Evolutionary conservation across 2,797 vertebrate genomes (phyloP).

Genomic region (Microchirus variegatus): DNA sequence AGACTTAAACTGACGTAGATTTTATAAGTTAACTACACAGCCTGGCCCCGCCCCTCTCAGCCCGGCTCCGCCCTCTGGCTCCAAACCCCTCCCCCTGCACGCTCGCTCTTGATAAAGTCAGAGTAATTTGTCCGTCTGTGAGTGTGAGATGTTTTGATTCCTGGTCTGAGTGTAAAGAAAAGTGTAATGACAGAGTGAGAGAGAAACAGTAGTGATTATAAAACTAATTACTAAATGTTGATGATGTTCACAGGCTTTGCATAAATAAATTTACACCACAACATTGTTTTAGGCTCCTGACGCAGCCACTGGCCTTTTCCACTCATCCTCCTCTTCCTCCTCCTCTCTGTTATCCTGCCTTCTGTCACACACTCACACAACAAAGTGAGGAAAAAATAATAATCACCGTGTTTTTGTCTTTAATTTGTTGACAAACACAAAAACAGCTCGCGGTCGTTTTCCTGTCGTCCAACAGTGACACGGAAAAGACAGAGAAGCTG

Average conservation of each 20-base stretch:
- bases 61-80: conserved; percentile 21
- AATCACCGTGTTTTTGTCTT: conserved; percentile 73
- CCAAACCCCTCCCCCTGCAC: too few species aligned
- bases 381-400: conserved; percentile 52
- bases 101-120: conserved; percentile 39
- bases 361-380: conserved; percentile 45
- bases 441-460: conserved; percentile 72
- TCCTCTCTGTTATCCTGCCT: conserved; percentile 36
- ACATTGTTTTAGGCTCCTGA: conserved; percentile 94
- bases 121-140: conserved; percentile 96
- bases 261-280: conserved; percentile 99
- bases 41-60: too few species aligned
- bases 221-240: conserved; percentile 99
- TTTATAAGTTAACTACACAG: too few species aligned
- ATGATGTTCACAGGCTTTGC: conserved; percentile 99
- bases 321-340: conserved; percentile 26
- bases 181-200: conserved; percentile 95
- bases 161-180: conserved; percentile 93
- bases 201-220: conserved; percentile 90
- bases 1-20: too few species aligned
- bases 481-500: conserved; percentile 73
- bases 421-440: conserved; percentile 55
- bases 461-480: conserved; percentile 69
- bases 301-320: conserved; percentile 45
- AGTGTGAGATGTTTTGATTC: conserved; percentile 95